Base-by-base conservation (phyloP, 2,797 vertebrate genomes). In the Ctenosaura bakeri region DNA sequence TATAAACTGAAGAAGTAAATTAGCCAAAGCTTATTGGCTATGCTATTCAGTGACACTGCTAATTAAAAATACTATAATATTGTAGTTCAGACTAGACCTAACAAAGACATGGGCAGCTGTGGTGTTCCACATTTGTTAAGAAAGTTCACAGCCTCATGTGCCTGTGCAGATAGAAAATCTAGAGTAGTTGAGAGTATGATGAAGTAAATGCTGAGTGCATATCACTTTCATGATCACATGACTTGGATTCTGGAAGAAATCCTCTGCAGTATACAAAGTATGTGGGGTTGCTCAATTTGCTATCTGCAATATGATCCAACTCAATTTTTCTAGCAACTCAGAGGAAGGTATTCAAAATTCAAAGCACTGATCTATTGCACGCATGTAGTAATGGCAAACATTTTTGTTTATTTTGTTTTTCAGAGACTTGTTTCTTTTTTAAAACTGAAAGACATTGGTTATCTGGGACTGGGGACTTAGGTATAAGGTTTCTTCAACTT, bases 311-410 rank as follows among this genome's bases (percentile, higher is more conserved):
- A 86, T 26, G 88, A 96, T 54, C 79, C 83, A 92, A 76, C 16
- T 74, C 18, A 89, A 84, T 91, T 95, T 92, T 95, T 96, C 95
- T 96, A 96, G 95, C 94, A 96, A 95, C 89, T 88, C 89, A 94
- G 52, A 66, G 88, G 90, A 66, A 95, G 92, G 88, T 94, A 96
- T 95, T 95, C 96, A 87, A 94, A 96, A 95, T 95, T 94, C 93
- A 96, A 93, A 96, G 93, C 91, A 93, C 85, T 95, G 93, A 96
- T 95, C 94, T 95, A 95, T 93, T 95, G 91, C 94, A 93, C 95
- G 93, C 93, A 95, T 95, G 93, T 95, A 93, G 92, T 78, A 56
- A 90, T 83, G 91, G 92, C 92, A 96, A 3, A 93, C 87, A 93
- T 93, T 93, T 94, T 95, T 64, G 6, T 64, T 38, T 20, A 38